Conservation (phyloP, 1,140 invertebrate genomes). For the Periplaneta americana region DNA sequence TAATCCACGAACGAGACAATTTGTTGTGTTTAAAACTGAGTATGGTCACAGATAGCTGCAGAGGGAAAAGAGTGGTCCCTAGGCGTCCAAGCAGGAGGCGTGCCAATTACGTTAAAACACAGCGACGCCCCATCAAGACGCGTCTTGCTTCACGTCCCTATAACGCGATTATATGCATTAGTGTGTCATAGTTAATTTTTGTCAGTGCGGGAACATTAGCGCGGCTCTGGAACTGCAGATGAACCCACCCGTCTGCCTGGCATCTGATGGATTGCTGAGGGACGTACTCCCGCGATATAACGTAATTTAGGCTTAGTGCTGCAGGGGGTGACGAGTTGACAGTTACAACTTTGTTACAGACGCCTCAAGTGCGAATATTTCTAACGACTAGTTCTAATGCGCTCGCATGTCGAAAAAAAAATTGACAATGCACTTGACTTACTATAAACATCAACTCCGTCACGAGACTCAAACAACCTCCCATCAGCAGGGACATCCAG, state of each 20-base stretch:
- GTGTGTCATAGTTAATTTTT: constrained; percentile 28
- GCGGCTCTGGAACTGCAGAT: not conserved
- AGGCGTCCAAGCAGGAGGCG: constrained; percentile 1
- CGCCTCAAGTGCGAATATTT: not conserved
- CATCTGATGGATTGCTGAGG: constrained; percentile 3
- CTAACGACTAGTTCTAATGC: no score
- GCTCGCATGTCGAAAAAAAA: no score
- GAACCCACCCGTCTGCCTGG: not conserved
- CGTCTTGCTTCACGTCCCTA: not conserved
- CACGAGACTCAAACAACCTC: no score
- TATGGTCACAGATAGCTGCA: not conserved
- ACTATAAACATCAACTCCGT: no score
- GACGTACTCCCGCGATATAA: not conserved
- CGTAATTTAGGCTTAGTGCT: not conserved
- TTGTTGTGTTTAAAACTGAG: no score
- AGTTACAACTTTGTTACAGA: not conserved
- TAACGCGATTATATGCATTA: constrained; percentile 30
- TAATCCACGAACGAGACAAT: no score
- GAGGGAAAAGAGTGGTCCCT: not conserved
- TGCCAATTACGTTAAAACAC: constrained; percentile 15
- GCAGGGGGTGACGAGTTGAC: not conserved
- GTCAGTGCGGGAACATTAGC: constrained; percentile 13
- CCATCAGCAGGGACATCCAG: no score
- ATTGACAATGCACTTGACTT: no score
- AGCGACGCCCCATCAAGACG: not conserved